A percentile compares a stretch with the other conserved stretches of the same genome.
These are phyloP conservation scores for Megalurothrips usitatus DNA, from an alignment of 2,888 invertebrate genomes.

Conservation along the genomic window DNA sequence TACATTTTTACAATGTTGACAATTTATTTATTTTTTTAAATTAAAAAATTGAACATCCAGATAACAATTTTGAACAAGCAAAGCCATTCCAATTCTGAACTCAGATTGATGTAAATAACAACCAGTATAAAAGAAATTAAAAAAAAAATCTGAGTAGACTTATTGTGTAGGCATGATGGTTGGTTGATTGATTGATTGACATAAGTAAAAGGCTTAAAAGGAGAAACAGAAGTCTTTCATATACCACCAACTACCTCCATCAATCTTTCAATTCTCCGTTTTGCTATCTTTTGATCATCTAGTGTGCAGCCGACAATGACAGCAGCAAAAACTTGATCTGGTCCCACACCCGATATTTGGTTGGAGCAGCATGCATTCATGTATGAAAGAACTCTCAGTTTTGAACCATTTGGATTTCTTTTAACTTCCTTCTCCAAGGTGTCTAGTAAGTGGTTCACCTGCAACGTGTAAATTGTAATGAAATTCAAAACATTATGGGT, in stretches of 20 bases:
- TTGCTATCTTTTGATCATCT: not conserved
- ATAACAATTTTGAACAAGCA: not conserved
- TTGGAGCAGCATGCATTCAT: conserved; percentile 14
- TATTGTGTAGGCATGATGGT: not conserved
- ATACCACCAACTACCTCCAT: not conserved
- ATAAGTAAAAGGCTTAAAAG: not conserved
- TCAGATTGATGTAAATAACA: not conserved
- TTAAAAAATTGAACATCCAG: not conserved
- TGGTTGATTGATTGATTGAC: not conserved
- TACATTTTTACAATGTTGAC: not conserved
- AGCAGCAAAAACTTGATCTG: not conserved
- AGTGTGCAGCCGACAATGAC: not conserved
- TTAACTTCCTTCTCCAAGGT: not conserved
- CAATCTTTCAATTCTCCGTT: not conserved
- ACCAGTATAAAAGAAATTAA: not conserved
- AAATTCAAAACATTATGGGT: not conserved
- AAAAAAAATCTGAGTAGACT: not conserved
- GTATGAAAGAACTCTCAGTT: not conserved
- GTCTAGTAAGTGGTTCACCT: not conserved
- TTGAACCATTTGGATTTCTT: not conserved
- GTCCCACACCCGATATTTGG: not conserved
- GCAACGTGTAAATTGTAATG: not conserved
- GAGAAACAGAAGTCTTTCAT: not conserved
- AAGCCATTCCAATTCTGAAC: not conserved
- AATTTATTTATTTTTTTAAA: not conserved